Evolutionary conservation across 2,888 invertebrate genomes (phyloP).

Genomic region (Agapostemon virescens): DNA sequence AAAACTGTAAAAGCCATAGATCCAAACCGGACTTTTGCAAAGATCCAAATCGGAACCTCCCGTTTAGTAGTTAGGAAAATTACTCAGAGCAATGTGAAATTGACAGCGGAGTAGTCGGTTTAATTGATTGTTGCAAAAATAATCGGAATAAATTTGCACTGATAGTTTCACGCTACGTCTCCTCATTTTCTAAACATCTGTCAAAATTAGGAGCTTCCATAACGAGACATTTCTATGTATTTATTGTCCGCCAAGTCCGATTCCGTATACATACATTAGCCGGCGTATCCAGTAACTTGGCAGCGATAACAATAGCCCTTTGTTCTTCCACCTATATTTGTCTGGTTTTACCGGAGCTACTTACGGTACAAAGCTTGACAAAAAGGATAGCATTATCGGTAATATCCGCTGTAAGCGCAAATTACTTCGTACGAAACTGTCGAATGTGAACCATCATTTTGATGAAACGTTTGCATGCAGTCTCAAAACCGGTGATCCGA

Average conservation of each 20-base stretch:
- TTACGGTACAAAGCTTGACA: constrained; percentile 46
- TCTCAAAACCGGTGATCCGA: background rate
- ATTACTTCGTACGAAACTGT: constrained; percentile 41
- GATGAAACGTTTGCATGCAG: background rate
- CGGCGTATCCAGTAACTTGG: constrained; percentile 50
- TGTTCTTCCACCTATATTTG: constrained; percentile 49
- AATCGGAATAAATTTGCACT: too few relatives aligned
- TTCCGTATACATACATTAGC: constrained; percentile 53
- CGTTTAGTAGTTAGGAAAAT: too few relatives aligned
- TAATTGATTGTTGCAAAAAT: background rate
- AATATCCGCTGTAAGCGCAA: constrained; percentile 47
- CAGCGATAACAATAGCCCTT: constrained; percentile 53
- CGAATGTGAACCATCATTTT: constrained; percentile 2
- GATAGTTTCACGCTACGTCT: background rate
- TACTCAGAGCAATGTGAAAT: too few relatives aligned
- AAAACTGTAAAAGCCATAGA: too few relatives aligned
- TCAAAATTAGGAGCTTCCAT: background rate
- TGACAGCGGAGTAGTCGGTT: background rate
- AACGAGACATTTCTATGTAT: constrained; percentile 18
- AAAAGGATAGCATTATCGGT: constrained; percentile 56
- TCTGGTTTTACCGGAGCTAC: constrained; percentile 38
- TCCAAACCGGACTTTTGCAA: too few relatives aligned
- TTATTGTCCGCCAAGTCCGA: constrained; percentile 40
- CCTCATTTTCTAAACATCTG: background rate
- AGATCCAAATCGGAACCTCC: too few relatives aligned